These are phyloP conservation scores for Cephus cinctus DNA, from an alignment of 1,140 invertebrate species.

Conservation along the genomic window DNA sequence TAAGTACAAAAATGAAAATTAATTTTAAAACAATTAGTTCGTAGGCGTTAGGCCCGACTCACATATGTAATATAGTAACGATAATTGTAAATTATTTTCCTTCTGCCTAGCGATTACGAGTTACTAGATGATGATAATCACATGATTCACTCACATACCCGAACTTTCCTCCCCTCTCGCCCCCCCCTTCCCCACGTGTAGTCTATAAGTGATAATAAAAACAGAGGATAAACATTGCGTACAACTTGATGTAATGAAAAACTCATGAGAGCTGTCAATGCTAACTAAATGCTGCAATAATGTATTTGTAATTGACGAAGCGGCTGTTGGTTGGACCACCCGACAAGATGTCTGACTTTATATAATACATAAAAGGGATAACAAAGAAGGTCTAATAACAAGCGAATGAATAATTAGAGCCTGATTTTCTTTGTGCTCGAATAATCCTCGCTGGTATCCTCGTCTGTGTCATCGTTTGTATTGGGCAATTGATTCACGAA, in stretches of 20 bases:
- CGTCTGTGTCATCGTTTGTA: constrained; percentile 23
- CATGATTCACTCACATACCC: too few species aligned
- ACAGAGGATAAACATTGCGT: too few species aligned
- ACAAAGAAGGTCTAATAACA: constrained; percentile 20
- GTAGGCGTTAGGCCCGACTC: not conserved
- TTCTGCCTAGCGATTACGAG: too few species aligned
- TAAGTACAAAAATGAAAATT: not conserved
- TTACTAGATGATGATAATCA: too few species aligned
- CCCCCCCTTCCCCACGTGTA: too few species aligned
- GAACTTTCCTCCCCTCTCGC: too few species aligned
- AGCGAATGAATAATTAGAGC: not conserved
- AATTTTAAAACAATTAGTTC: constrained; percentile 4
- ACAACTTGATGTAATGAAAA: too few species aligned
- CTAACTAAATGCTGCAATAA: constrained; percentile 2
- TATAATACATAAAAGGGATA: too few species aligned
- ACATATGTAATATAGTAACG: constrained; percentile 11
- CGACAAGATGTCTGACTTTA: constrained; percentile 12
- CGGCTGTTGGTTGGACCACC: constrained; percentile 10
- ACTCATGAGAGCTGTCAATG: too few species aligned
- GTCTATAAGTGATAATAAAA: too few species aligned
- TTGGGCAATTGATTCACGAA: constrained; percentile 46
- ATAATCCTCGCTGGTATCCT: constrained; percentile 9
- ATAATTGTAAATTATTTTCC: constrained; percentile 4
- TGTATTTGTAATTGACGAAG: constrained; percentile 7
- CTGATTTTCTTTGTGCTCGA: constrained; percentile 9